Evolutionary conservation across 1,140 invertebrate genomes (phyloP).

Genomic region (Grapholita molesta): DNA sequence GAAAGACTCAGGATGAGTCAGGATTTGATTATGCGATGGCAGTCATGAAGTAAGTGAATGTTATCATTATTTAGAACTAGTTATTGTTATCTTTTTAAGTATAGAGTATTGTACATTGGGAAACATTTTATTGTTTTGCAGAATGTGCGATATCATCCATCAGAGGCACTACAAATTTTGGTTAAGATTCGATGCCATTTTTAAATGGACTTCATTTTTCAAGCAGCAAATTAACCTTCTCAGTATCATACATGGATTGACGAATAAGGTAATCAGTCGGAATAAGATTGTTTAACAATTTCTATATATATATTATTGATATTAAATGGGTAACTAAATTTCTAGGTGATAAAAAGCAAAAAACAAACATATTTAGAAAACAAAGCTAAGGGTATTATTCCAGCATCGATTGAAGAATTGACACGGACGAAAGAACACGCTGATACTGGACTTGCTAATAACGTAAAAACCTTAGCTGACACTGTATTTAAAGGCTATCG

Average conservation of each 20-base stretch:
- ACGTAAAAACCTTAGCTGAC: slow-evolving; percentile 57
- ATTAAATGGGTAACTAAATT: slow-evolving; percentile 5
- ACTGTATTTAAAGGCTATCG: slow-evolving; percentile 76
- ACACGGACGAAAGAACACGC: slow-evolving; percentile 23
- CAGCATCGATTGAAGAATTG: slow-evolving; percentile 50
- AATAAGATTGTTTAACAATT: no score
- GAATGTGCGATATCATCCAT: slow-evolving; percentile 86
- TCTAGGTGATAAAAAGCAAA: slow-evolving; percentile 80
- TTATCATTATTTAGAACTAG: background rate
- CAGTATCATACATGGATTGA: slow-evolving; percentile 82
- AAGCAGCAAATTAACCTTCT: slow-evolving; percentile 80
- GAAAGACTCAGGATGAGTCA: slow-evolving; percentile 80
- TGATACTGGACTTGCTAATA: slow-evolving; percentile 44
- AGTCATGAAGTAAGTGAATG: slow-evolving; percentile 82
- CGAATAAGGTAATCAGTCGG: slow-evolving; percentile 71
- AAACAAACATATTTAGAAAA: slow-evolving; percentile 76
- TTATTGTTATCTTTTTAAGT: background rate
- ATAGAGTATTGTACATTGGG: background rate
- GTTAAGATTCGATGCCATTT: slow-evolving; percentile 79
- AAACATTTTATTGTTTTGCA: slow-evolving; percentile 45
- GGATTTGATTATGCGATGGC: slow-evolving; percentile 86
- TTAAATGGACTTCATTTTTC: slow-evolving; percentile 79
- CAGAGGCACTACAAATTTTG: slow-evolving; percentile 82
- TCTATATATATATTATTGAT: no score
- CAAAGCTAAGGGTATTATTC: slow-evolving; percentile 69